Evolutionary conservation across 2,888 invertebrate species (phyloP), one percentile per base, ranked within the genome.

Genomic region (Meiosimyza decipiens): DNA sequence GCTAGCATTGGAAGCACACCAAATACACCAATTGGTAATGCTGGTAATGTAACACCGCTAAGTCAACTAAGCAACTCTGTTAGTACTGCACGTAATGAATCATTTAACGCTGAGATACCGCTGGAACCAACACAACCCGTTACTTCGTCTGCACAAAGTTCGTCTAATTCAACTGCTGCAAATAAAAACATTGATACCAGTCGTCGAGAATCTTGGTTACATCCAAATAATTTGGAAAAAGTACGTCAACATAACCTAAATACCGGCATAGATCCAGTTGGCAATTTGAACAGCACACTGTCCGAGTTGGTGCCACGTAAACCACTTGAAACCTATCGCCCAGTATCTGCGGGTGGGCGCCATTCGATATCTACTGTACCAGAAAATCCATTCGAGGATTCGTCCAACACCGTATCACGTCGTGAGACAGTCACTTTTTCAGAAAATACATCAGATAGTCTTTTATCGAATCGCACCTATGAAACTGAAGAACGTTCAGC

Each of bases 161-260:
- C 59, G 28, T n/a, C 63, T 1, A 73, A 54, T 2, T 50, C 71
- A 40, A n/a, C 60, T 16, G 65, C 73, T 13, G 62, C 70, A 1
- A 52, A 18, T 7, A 72, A 75, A 15, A 75, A 73, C 15, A 6
- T 49, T 6, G 82, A 82, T n/a, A 77, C 78, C 28, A 82, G 81
- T 63, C 82, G 86, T 0, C 82, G 87, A 1, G 87, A 86, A 68
- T 85, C 85, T 0, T 87, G 87, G 87, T 73, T 87, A 40, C 86
- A 86, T 79, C 84, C 86, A 2, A 86, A 86, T 63, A 84, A 84
- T 51, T 77, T 86, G 73, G 85, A 86, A 63, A 81, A 84, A 76
- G 82, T 83, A 55, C 80, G 84, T 1, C 85, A 85, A 63, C 86
- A 84, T 28, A 80, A 80, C 47, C 54, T 80, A 57, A 74, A 73